Conservation (phyloP, 1,140 invertebrate genomes). For the Condylostylus longicornis region DNA sequence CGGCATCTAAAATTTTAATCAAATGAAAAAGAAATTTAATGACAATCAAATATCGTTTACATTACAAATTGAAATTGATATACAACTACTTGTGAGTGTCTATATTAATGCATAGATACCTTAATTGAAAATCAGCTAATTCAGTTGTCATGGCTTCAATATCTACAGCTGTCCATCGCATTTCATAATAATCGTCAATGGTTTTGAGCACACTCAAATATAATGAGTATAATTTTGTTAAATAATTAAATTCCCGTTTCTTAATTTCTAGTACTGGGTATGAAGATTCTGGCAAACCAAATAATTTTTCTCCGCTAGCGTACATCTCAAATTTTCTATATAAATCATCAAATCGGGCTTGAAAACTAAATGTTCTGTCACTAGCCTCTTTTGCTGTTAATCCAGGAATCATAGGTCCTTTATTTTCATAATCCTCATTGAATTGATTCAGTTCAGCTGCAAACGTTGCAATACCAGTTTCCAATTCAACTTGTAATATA, state of each 20-base stretch:
- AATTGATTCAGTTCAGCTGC: constrained; percentile 52
- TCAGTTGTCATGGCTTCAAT: constrained; percentile 67
- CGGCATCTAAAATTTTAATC: constrained; percentile 51
- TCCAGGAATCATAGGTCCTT: constrained; percentile 70
- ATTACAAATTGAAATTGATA: no score
- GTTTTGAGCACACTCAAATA: constrained; percentile 67
- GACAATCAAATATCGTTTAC: not conserved
- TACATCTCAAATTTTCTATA: constrained; percentile 65
- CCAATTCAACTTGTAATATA: constrained; percentile 52
- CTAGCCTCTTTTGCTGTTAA: constrained; percentile 69
- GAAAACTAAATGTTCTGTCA: constrained; percentile 58
- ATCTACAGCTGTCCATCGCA: constrained; percentile 68
- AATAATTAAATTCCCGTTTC: constrained; percentile 66
- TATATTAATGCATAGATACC: constrained; percentile 33
- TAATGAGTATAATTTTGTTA: constrained; percentile 67
- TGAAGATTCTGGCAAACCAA: constrained; percentile 62
- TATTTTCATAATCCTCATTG: constrained; percentile 53
- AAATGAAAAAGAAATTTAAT: not conserved
- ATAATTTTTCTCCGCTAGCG: constrained; percentile 63
- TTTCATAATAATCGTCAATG: constrained; percentile 72
- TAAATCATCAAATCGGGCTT: constrained; percentile 63
- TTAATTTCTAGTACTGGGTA: constrained; percentile 62
- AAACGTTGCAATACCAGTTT: constrained; percentile 52
- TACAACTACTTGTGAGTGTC: not conserved
- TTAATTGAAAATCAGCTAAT: constrained; percentile 65